Conservation (phyloP, 2,113 vertebrate species). For the Gobius niger region DNA sequence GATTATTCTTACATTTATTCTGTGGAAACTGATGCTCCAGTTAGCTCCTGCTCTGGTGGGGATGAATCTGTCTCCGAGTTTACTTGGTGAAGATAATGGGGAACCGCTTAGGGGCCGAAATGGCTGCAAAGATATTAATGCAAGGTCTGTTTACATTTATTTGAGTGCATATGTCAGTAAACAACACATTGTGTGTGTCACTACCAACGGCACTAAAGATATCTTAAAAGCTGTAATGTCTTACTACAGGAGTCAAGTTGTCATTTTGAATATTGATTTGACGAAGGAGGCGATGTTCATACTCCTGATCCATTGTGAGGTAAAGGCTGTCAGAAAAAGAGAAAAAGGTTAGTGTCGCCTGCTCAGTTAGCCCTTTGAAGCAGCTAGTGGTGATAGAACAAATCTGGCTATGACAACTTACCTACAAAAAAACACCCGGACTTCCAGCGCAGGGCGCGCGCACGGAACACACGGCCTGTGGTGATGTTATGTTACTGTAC, state of each 20-base stretch:
- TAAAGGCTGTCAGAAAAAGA: constrained; percentile 11
- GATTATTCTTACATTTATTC: constrained; percentile 78
- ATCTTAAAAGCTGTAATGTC: background rate
- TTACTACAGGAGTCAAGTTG: constrained; percentile 43
- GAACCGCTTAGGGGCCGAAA: constrained; percentile 85
- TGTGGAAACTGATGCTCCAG: constrained; percentile 93
- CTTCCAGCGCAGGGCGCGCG: background rate
- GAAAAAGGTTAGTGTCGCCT: background rate
- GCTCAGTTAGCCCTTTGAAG: no score
- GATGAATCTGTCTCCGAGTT: constrained; percentile 93
- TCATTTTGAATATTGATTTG: constrained; percentile 56
- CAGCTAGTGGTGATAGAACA: constrained; percentile 21
- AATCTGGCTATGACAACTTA: background rate
- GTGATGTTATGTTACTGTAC: background rate
- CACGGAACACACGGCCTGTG: background rate
- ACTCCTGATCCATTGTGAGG: constrained; percentile 48
- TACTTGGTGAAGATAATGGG: constrained; percentile 89
- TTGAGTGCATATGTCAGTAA: background rate
- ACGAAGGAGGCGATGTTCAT: constrained; percentile 51
- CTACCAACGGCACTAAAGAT: background rate
- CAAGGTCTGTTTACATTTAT: background rate
- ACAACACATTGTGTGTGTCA: background rate
- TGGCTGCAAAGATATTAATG: constrained; percentile 53
- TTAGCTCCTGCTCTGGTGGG: constrained; percentile 90
- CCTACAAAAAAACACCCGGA: constrained; percentile 15